Base-by-base conservation (phyloP, 2,113 vertebrate species). In the Sinocyclocheilus anshuiensis region DNA sequence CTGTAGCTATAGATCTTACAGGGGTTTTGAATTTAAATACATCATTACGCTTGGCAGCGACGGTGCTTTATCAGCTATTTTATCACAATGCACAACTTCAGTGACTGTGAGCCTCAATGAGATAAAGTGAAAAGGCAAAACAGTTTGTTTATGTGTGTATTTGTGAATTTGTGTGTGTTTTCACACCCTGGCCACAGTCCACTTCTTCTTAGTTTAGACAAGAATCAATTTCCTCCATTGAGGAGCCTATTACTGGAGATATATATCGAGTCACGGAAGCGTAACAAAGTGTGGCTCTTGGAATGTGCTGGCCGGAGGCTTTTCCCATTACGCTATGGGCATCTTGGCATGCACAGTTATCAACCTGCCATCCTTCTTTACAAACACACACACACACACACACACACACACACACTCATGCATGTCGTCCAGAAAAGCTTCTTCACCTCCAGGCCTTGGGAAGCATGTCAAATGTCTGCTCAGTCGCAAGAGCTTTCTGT, bases 191-290 rank as follows among this genome's bases (percentile, higher is more conserved):
- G 61, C 77, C 1, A 76, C 74, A 42, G 50, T 69, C 77, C 61
- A 77, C 77, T 29, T 45, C 53, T 71, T 81, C 29, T 53, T 83
- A 45, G 39, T 83, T 88, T 63, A 86, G 79, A 83, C 53, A 86
- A 83, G 84, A 39, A 88, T 83, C 55, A 83, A 86, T 88, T 86
- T 86, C 24, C 20, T 39, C 50, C 63, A 55, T 88, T 77, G 78
- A 85, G 36, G 12, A 69, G 74, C 63, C 63, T 77, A 57, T 78
- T 88, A 88, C 79, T 29, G 20, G 5, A 82, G 71, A 85, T 85
- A 88, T 63, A 77, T 63, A 77, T 57, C 1, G 69, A 86, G 42
- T 76, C 74, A 76, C 9, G 11, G 69, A 24, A 77, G 55, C 22
- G 45, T 69, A 24, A 29, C 74, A 36, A 61, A 71, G 74, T 33